These are phyloP conservation scores for Brachionus manjavacas DNA, from an alignment of 1,140 invertebrate species.

Conservation along the genomic window DNA sequence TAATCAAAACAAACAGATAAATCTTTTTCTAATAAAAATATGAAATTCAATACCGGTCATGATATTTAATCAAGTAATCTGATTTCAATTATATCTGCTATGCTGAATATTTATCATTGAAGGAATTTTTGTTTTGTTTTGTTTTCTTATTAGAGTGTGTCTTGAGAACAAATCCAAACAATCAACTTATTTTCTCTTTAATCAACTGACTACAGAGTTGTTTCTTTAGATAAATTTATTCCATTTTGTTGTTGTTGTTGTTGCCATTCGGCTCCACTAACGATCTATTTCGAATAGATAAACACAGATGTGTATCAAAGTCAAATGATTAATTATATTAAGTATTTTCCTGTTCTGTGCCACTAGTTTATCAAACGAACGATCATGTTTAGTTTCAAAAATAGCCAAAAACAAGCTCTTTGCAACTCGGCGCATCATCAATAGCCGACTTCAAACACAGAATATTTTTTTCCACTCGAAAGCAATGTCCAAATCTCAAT, in stretches of 20 bases:
- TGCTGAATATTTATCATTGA: background rate
- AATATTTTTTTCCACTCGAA: too few species aligned
- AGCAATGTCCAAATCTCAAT: too few species aligned
- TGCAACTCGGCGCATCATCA: too few species aligned
- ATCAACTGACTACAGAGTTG: background rate
- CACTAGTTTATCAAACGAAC: background rate
- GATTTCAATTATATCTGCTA: background rate
- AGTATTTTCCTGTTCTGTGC: background rate
- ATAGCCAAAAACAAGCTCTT: too few species aligned
- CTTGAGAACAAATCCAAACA: background rate
- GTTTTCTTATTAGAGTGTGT: background rate
- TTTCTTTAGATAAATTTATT: too few species aligned
- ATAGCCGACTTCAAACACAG: too few species aligned
- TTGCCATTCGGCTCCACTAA: background rate
- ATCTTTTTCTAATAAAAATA: background rate
- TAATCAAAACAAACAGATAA: background rate
- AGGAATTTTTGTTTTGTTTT: background rate
- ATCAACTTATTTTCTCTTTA: background rate
- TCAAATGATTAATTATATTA: background rate
- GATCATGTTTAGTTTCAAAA: background rate
- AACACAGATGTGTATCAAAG: background rate
- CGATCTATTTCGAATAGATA: background rate
- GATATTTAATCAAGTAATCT: slow-evolving; percentile 3
- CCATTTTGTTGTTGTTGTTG: too few species aligned
- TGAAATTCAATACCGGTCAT: slow-evolving; percentile 21